These are phyloP conservation scores for Chinchilla lanigera DNA, from an alignment of 2,113 vertebrate genomes.

Conservation along the genomic window DNA sequence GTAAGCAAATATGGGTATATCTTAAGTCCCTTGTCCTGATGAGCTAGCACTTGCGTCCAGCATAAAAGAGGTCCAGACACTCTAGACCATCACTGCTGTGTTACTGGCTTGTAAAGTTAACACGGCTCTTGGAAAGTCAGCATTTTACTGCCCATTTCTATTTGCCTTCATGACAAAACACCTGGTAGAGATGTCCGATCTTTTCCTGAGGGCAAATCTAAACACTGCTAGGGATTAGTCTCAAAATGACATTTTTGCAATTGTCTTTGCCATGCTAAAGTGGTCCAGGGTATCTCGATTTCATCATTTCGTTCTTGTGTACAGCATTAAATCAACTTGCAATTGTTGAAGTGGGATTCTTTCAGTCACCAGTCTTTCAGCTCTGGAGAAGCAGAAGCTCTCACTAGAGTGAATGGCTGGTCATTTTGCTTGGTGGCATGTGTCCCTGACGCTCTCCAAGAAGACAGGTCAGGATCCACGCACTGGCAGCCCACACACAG, in stretches of 20 bases:
- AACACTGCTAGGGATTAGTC: conserved; percentile 57
- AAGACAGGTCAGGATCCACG: conserved; percentile 59
- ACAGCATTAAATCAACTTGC: conserved; percentile 73
- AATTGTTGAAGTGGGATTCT: conserved; percentile 73
- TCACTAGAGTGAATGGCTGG: conserved; percentile 31
- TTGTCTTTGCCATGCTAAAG: conserved; percentile 65
- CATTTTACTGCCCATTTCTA: conserved; percentile 58
- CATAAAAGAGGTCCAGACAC: background rate
- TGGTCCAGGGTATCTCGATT: conserved; percentile 65
- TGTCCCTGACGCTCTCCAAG: conserved; percentile 78
- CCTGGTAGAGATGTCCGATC: conserved; percentile 13
- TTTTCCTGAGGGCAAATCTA: conserved; percentile 64
- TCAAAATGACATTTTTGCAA: conserved; percentile 60
- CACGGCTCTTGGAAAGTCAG: conserved; percentile 33
- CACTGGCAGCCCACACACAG: conserved; percentile 61
- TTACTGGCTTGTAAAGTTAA: background rate
- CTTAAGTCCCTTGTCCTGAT: background rate
- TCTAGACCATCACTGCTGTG: background rate
- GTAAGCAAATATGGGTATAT: background rate
- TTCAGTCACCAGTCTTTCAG: conserved; percentile 46
- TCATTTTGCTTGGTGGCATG: conserved; percentile 71
- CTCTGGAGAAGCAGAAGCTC: conserved; percentile 72
- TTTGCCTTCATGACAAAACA: conserved; percentile 55
- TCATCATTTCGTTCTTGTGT: conserved; percentile 38
- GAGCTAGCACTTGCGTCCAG: background rate